Evolutionary conservation across 1,140 invertebrate genomes (phyloP), one percentile per base, ranked within the genome.

Genomic region (Coelopa frigida): DNA sequence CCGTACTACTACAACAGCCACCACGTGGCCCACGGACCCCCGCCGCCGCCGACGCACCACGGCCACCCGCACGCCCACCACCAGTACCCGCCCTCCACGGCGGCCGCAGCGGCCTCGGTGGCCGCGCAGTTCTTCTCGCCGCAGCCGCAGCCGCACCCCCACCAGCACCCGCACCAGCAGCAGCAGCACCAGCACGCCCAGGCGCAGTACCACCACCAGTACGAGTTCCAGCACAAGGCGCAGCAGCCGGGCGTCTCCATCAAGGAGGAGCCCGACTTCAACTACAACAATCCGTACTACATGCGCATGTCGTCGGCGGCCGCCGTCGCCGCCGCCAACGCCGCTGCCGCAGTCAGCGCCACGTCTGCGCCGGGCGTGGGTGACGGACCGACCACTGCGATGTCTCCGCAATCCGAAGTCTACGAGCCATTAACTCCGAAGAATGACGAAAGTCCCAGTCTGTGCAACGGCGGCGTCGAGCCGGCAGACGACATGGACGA

Each of bases 401-500:
- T 56, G 42, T 62, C 59, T 52, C 59, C 59, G 18, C 56, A 51
- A 50, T 64, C 61, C 52, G 61, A 64, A 48, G 55, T 64, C 53
- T 61, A 59, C 37, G 61, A 64, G 54, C 61, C 61, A 56, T 58
- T 64, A 59, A 64, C 61, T 61, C 61, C 61, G 45, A 64, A 61
- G 50, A 64, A 64, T 61, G 60, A 64, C 53, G 60, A 63, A 49
- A 63, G 58, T 63, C 55, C 60, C 27, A 63, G 60, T 63, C 52
- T 63, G 45, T 63, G 60, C 46, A 60, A 54, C 46, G 59, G 53
- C 51, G 52, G 36, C 21, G 57, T 47, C 56, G 59, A 61, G 48
- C 36, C 46, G 36, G 38, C 49, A 38, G 60, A 63, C 44, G 58
- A 63, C 44, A 64, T 63, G 56, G 56, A 63, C 56, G 55, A 60